These are phyloP conservation scores for Ancistrus triradiatus DNA, from an alignment of 2,113 vertebrate genomes.

Conservation along the genomic window DNA sequence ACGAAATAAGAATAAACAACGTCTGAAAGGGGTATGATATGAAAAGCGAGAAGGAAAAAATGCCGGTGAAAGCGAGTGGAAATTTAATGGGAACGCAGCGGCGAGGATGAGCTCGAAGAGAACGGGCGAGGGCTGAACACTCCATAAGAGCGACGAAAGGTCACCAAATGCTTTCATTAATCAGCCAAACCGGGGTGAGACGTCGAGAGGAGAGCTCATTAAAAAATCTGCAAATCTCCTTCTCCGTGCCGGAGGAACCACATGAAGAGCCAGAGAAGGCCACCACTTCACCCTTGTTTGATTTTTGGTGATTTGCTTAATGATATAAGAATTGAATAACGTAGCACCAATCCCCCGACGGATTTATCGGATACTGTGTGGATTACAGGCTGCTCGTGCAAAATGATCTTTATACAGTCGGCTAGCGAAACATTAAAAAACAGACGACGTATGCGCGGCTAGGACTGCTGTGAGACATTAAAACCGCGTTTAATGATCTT, in stretches of 20 bases:
- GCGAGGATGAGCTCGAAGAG: constrained; percentile 10
- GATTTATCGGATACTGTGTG: not conserved
- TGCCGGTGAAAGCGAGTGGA: not conserved
- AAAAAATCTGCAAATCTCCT: constrained; percentile 36
- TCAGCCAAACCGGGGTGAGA: constrained; percentile 55
- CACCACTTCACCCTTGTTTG: constrained; percentile 19
- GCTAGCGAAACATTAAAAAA: not conserved
- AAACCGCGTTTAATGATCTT: not conserved
- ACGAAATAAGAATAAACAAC: not conserved
- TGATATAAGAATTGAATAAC: constrained; percentile 26
- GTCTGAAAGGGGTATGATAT: not conserved
- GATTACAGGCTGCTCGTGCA: not conserved
- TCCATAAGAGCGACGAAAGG: constrained; percentile 68
- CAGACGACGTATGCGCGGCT: not conserved
- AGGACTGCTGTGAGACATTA: no score
- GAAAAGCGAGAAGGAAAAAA: not conserved
- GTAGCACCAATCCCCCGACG: constrained; percentile 1
- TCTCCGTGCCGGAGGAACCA: constrained; percentile 11
- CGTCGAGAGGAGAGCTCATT: constrained; percentile 31
- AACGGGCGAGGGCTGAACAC: constrained; percentile 54
- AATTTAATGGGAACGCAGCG: constrained; percentile 7
- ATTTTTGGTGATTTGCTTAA: constrained; percentile 31
- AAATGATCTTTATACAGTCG: constrained; percentile 10
- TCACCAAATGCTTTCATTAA: constrained; percentile 74
- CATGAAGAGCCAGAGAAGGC: constrained; percentile 20